These are phyloP conservation scores for Moxostoma hubbsi DNA, from an alignment of 2,797 vertebrate genomes.

Conservation along the genomic window DNA sequence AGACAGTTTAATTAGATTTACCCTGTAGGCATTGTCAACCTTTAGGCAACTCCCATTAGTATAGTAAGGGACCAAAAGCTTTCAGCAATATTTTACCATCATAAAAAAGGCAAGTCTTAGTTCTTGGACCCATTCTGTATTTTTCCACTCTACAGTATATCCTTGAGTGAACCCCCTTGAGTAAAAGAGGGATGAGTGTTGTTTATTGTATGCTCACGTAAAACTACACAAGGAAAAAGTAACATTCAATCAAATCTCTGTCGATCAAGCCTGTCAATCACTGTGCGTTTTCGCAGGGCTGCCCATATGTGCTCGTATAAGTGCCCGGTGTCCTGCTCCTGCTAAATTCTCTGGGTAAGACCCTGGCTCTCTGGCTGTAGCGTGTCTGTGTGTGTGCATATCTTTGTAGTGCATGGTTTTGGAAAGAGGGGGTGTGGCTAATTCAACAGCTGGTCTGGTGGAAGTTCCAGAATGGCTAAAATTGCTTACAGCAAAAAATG, in stretches of 20 bases:
- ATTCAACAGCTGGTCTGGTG: too few species aligned
- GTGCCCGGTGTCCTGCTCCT: too few species aligned
- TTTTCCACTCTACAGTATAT: constrained; percentile 36
- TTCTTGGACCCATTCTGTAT: constrained; percentile 21
- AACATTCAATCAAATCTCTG: constrained; percentile 4
- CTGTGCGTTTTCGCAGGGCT: too few species aligned
- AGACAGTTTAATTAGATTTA: background rate
- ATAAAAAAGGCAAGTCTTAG: background rate
- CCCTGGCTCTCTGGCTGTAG: too few species aligned
- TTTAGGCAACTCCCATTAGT: constrained; percentile 18
- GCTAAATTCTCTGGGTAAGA: too few species aligned
- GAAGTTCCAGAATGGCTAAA: too few species aligned
- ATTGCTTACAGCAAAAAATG: too few species aligned
- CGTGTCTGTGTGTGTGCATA: too few species aligned
- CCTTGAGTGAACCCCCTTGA: constrained; percentile 6
- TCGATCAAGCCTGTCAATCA: too few species aligned
- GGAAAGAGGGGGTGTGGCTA: too few species aligned
- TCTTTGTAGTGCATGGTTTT: too few species aligned
- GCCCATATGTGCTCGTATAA: too few species aligned
- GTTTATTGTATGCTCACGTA: constrained; percentile 22
- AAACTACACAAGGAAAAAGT: constrained; percentile 6
- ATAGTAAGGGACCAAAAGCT: background rate
- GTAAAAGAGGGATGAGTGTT: background rate
- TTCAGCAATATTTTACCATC: background rate
- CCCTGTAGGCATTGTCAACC: constrained; percentile 8